Conservation (phyloP, 2,797 vertebrate genomes). For the Ispidina picta region DNA sequence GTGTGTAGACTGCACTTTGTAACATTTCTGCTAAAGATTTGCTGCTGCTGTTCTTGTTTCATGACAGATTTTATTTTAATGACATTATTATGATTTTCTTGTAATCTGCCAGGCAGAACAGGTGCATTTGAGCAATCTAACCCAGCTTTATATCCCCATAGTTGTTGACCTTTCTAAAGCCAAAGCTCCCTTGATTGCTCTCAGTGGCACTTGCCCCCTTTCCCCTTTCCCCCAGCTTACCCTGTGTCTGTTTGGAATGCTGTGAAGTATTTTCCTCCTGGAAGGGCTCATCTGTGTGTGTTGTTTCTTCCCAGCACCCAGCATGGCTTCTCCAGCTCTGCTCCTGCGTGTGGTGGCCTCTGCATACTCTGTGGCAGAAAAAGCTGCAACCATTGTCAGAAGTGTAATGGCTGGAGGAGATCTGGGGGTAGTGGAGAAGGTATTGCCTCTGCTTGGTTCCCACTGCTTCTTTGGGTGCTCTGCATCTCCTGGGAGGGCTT, state of each 20-base stretch:
- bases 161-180: not conserved
- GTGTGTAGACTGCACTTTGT: not conserved
- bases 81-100: not conserved
- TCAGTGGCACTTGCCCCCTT: not conserved
- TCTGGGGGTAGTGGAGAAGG: conserved; percentile 94
- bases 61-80: not conserved
- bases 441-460: conserved; percentile 48
- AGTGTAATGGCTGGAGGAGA: conserved; percentile 89
- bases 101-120: not conserved
- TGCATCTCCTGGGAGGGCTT: not conserved
- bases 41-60: not conserved
- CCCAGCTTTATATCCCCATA: not conserved
- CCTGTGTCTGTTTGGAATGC: not conserved
- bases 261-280: not conserved
- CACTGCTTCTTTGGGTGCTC: not conserved
- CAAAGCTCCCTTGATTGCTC: not conserved
- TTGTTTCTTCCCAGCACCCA: conserved; percentile 31
- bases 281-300: not conserved
- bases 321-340: conserved; percentile 86
- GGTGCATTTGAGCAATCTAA: not conserved
- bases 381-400: conserved; percentile 88
- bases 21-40: not conserved
- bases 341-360: conserved; percentile 91
- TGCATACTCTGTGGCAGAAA: conserved; percentile 86
- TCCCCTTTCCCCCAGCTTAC: not conserved